Evolutionary conservation across 2,113 vertebrate genomes (phyloP), one percentile per base, ranked within the genome.

Genomic region (Lanius ludovicianus): DNA sequence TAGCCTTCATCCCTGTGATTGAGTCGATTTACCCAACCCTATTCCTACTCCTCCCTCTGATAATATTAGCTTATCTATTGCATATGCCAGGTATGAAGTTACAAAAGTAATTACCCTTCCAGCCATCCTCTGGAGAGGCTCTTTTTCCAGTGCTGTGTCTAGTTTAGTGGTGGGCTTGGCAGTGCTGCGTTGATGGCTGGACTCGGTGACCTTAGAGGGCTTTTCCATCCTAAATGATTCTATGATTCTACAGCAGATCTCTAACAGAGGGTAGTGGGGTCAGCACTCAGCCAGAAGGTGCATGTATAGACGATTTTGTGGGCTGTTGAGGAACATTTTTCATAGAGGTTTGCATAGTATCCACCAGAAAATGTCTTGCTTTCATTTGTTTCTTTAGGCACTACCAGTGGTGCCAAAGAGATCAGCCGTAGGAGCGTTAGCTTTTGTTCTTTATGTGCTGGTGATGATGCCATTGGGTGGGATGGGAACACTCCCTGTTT

Each of bases 381-480:
- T 22, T 73, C 13, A 5, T 55, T 74, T 77, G 24, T 30, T 6
- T 81, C 50, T 64, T 74, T 50, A 27, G 57, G 19, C 33, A 22
- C 14, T 27, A 28, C 2, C 10, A 0, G 0, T 13, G 30, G 10
- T 59, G 67, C 24, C 47, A 65, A 23, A 47, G 55, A 50, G 35
- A 83, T 62, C 35, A 33, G 21, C 24, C 0, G 1, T 9, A 24
- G 5, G 10, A 44, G 22, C 0, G 0, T 37, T 4, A n/a, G 6
- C 30, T 91, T 90, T 57, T 79, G 50, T 4, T 80, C 74, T 33
- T 44, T 16, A 24, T 41, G 19, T 0, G 4, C 10, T 9, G 24
- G 19, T 9, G 22, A 23, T 28, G 49, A 50, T 80, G 79, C 39
- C 39, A 20, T 7, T 63, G 82, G 44, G 55, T 53, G 85, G 67